Evolutionary conservation across 2,113 vertebrate genomes (phyloP).

Genomic region (Dryoscopus gambensis): DNA sequence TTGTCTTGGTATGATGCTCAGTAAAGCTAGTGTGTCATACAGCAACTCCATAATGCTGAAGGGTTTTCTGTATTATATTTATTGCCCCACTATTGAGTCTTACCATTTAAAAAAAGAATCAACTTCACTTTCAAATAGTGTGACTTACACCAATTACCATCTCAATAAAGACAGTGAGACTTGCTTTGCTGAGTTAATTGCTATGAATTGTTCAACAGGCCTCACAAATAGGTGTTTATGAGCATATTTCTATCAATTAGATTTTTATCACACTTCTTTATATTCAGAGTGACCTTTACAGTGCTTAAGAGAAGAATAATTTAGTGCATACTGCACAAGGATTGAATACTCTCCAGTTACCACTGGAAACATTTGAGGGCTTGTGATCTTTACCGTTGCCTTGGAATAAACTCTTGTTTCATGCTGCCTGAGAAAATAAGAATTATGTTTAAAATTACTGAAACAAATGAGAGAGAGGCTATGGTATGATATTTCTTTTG

Average conservation of each 20-base stretch:
- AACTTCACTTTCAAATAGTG: background rate
- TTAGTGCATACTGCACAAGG: background rate
- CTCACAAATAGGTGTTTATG: conserved; percentile 25
- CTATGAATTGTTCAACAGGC: background rate
- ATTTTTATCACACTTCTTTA: background rate
- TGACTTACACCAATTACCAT: background rate
- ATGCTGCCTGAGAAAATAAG: background rate
- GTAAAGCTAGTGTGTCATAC: background rate
- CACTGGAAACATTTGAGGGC: background rate
- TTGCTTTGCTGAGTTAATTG: conserved; percentile 20
- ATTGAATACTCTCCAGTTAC: background rate
- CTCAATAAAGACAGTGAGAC: background rate
- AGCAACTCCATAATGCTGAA: background rate
- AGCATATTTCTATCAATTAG: background rate
- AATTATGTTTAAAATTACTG: background rate
- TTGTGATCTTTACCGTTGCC: background rate
- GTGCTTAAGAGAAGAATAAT: background rate
- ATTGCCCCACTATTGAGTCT: background rate
- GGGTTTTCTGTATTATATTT: background rate
- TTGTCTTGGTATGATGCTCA: background rate
- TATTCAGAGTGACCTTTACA: conserved; percentile 14
- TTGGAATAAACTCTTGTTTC: background rate
- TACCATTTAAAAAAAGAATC: background rate
- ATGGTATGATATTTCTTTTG: background rate
- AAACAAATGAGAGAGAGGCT: background rate